These are phyloP conservation scores for Coranthus polyacanthus DNA, from an alignment of 2,797 vertebrate species.

Conservation along the genomic window DNA sequence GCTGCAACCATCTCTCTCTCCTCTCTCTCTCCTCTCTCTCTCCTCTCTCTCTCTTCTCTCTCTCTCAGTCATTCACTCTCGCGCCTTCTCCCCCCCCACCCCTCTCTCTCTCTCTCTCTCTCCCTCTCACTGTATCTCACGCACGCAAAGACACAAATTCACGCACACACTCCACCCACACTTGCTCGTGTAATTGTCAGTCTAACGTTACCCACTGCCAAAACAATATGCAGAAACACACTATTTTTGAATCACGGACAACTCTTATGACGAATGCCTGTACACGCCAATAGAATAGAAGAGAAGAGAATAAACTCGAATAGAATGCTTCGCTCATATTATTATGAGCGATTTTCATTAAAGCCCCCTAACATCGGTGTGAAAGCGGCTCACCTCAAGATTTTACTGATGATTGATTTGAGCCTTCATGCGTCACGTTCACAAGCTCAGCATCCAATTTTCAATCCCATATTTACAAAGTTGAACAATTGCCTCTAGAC, in stretches of 20 bases:
- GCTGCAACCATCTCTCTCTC: slow-evolving; percentile 3
- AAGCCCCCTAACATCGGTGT: too few relatives aligned
- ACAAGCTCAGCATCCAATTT: too few relatives aligned
- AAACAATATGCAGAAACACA: slow-evolving; percentile 15
- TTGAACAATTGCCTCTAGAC: too few relatives aligned
- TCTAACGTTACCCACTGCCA: slow-evolving; percentile 26
- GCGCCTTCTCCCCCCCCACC: slow-evolving; percentile 1
- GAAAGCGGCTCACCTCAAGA: too few relatives aligned
- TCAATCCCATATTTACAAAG: too few relatives aligned
- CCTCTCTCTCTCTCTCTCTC: slow-evolving; percentile 1
- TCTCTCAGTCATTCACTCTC: neutral
- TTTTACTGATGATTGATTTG: too few relatives aligned
- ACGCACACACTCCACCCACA: slow-evolving; percentile 46
- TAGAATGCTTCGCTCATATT: neutral
- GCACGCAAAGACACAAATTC: neutral
- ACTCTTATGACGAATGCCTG: neutral
- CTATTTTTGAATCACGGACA: neutral
- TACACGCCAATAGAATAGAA: neutral
- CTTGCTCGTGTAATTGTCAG: slow-evolving; percentile 49
- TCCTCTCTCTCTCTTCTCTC: slow-evolving; percentile 7
- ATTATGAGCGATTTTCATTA: too few relatives aligned
- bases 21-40: slow-evolving; percentile 1
- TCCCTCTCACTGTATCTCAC: slow-evolving; percentile 4
- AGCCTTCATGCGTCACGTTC: too few relatives aligned
- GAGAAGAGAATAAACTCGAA: neutral